Percentiles rank a stretch among this genome's conserved stretches.
Conservation (phyloP, 2,113 vertebrate species). For the Heterotilapia buettikoferi region DNA sequence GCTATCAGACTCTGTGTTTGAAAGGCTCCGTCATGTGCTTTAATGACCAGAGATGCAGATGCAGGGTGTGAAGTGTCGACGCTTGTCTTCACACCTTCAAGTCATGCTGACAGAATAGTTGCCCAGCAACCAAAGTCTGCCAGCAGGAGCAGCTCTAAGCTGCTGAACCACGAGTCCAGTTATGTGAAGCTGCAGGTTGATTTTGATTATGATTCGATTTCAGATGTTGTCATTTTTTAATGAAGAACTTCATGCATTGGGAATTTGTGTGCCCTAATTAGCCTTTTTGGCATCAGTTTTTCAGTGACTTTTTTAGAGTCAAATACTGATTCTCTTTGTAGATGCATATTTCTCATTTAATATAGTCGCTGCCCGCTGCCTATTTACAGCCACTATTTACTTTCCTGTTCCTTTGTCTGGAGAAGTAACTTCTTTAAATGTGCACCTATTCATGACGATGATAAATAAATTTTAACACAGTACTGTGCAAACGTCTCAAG, state of each 20-base stretch:
- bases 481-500: background rate
- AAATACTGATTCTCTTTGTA: background rate
- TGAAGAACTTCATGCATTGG: background rate
- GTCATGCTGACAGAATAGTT: constrained; percentile 6
- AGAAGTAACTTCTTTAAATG: background rate
- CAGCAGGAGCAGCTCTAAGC: background rate
- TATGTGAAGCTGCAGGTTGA: background rate
- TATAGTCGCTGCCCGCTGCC: background rate
- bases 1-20: background rate
- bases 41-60: background rate
- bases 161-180: background rate
- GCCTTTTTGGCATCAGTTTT: background rate
- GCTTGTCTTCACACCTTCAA: constrained; percentile 44
- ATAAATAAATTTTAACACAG: background rate
- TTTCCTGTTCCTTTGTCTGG: fast-evolving
- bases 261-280: background rate
- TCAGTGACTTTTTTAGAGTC: background rate
- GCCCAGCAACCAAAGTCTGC: constrained; percentile 20
- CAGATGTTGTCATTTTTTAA: background rate
- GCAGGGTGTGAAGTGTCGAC: background rate
- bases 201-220: background rate
- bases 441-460: background rate
- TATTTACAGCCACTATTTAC: background rate
- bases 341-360: background rate
- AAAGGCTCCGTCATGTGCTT: background rate